Evolutionary conservation across 2,797 vertebrate species (phyloP).

Genomic region (Macropodus opercularis): DNA sequence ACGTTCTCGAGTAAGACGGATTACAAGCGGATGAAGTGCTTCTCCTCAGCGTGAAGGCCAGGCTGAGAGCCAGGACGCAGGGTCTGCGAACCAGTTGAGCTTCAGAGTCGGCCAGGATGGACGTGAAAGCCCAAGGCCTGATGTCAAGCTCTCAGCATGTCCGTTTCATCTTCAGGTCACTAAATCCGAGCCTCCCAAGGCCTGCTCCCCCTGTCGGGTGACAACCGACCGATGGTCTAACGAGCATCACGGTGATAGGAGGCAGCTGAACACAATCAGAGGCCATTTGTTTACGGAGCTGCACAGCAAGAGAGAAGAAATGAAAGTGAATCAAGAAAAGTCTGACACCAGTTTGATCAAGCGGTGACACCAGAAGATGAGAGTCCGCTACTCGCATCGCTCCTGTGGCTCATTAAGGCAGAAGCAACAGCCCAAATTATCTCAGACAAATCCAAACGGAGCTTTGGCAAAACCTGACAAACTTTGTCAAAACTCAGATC

Average conservation of each 20-base stretch:
- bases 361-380: slow-evolving; percentile 40
- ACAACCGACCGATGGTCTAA: slow-evolving; percentile 14
- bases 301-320: slow-evolving; percentile 14
- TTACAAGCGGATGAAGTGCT: too few relatives aligned
- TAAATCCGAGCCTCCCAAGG: background rate
- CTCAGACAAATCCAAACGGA: slow-evolving; percentile 23
- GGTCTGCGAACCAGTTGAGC: too few relatives aligned
- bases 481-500: background rate
- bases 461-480: slow-evolving; percentile 22
- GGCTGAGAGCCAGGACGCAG: too few relatives aligned
- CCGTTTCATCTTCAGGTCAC: background rate
- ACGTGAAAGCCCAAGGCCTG: too few relatives aligned
- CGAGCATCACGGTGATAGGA: background rate
- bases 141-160: background rate
- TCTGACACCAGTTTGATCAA: slow-evolving; percentile 40
- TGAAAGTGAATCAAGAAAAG: slow-evolving; percentile 28
- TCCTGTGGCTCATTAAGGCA: slow-evolving; percentile 14
- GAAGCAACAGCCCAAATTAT: slow-evolving; percentile 13
- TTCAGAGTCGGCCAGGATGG: too few relatives aligned
- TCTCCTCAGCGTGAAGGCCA: too few relatives aligned
- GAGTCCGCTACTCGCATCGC: slow-evolving; percentile 10
- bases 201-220: background rate
- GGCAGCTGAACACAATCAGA: background rate
- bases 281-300: slow-evolving; percentile 15
- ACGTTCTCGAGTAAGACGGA: too few relatives aligned